Percentiles rank a stretch among this genome's conserved stretches.
These are phyloP conservation scores for Macropodus opercularis DNA, from an alignment of 2,797 vertebrate species.

Conservation along the genomic window DNA sequence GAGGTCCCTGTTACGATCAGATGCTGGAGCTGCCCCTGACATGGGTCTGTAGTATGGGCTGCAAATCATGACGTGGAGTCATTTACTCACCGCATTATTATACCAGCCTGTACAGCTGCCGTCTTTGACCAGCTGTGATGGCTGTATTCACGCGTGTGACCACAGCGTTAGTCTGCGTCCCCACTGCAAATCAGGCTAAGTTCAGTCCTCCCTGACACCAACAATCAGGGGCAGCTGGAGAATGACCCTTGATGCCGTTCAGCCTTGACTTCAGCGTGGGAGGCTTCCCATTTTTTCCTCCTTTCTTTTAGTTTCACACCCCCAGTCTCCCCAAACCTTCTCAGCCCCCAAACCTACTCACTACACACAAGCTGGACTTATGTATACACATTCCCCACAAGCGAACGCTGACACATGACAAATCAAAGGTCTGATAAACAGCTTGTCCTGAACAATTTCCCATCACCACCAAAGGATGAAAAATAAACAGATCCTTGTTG, in stretches of 20 bases:
- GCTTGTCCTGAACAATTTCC: slow-evolving; percentile 76
- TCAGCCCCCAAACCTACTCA: slow-evolving; percentile 63
- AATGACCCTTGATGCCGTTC: slow-evolving; percentile 72
- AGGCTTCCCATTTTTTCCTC: slow-evolving; percentile 53
- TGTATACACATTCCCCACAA: slow-evolving; percentile 76
- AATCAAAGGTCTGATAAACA: slow-evolving; percentile 86
- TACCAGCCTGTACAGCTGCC: no score
- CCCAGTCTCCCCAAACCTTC: slow-evolving; percentile 49
- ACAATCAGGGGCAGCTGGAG: slow-evolving; percentile 74
- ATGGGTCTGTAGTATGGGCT: no score
- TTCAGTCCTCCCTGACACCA: slow-evolving; percentile 66
- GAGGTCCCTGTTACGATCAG: no score
- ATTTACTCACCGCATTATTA: no score
- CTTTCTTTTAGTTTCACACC: slow-evolving; percentile 24
- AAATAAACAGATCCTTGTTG: slow-evolving; percentile 84
- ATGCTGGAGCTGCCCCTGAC: no score
- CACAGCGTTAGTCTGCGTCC: slow-evolving; percentile 57
- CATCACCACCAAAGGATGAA: slow-evolving; percentile 77
- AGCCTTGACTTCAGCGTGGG: slow-evolving; percentile 67
- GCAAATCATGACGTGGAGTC: no score
- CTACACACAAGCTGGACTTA: slow-evolving; percentile 73
- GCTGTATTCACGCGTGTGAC: no score
- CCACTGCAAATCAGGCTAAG: slow-evolving; percentile 48
- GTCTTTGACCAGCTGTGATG: no score
- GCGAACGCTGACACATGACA: slow-evolving; percentile 80